Evolutionary conservation across 2,797 vertebrate species (phyloP).

Genomic region (Phoeniculus purpureus): DNA sequence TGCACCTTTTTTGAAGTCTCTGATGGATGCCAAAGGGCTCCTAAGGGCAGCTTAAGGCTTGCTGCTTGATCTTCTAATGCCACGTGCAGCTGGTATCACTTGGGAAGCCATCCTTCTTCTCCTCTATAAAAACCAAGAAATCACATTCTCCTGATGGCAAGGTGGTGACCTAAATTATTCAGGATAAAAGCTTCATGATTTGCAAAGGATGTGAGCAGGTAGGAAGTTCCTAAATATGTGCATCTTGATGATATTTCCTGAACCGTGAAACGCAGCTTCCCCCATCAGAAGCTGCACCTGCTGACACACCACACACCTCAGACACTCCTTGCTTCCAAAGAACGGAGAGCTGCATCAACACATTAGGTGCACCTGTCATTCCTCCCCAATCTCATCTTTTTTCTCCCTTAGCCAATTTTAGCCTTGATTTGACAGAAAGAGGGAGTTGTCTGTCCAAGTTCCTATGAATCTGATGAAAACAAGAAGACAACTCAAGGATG

Average conservation of each 20-base stretch:
- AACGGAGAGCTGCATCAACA: neutral
- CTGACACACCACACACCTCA: neutral
- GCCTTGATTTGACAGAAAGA: slow-evolving; percentile 11
- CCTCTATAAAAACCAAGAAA: neutral
- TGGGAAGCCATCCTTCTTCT: neutral
- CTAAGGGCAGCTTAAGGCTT: slow-evolving; percentile 9
- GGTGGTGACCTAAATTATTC: neutral
- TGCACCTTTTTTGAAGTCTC: slow-evolving; percentile 14
- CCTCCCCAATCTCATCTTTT: neutral
- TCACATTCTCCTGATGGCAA: neutral
- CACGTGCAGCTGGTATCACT: fast-evolving
- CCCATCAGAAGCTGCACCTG: neutral
- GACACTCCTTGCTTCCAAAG: neutral
- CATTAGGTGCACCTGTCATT: neutral
- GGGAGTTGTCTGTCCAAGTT: neutral
- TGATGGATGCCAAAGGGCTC: slow-evolving; percentile 26
- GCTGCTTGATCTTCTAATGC: slow-evolving; percentile 6
- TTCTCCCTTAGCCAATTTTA: slow-evolving; percentile 13
- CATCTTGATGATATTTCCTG: neutral
- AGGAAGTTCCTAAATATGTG: slow-evolving; percentile 11
- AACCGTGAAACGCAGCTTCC: neutral
- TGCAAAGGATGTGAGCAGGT: neutral
- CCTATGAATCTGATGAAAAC: neutral
- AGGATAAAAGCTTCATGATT: neutral
- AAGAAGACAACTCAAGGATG: neutral